A percentile compares a stretch with the other conserved stretches of the same genome.
These are phyloP conservation scores for Melospiza melodia DNA, from an alignment of 2,113 vertebrate genomes.

Conservation along the genomic window DNA sequence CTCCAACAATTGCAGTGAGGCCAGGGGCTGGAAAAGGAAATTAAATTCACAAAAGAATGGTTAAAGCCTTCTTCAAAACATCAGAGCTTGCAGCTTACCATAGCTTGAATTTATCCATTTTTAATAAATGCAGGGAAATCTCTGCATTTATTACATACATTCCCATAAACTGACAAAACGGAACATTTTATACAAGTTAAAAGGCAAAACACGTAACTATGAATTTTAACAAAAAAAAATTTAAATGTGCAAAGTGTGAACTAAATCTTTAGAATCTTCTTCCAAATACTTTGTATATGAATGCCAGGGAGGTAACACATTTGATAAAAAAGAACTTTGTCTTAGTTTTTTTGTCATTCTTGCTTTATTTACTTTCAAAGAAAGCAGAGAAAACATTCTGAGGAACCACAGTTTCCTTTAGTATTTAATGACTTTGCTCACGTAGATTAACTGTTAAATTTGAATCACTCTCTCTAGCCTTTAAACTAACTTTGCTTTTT, in stretches of 20 bases:
- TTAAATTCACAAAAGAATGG: neutral
- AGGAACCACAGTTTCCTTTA: neutral
- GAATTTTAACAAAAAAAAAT: neutral
- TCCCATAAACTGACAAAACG: neutral
- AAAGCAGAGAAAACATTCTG: neutral
- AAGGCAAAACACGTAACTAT: neutral
- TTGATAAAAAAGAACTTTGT: neutral
- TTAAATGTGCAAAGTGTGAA: neutral
- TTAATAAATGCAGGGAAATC: neutral
- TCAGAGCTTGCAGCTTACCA: neutral
- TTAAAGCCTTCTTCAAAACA: neutral
- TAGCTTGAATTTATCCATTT: neutral
- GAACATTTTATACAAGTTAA: neutral
- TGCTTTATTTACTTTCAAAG: neutral
- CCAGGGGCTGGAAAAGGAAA: constrained; percentile 77
- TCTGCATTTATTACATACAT: neutral
- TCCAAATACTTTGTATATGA: neutral
- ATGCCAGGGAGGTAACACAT: neutral
- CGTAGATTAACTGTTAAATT: neutral
- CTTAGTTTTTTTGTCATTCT: neutral
- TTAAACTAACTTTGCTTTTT: neutral
- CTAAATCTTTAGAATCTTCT: neutral
- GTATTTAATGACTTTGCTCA: neutral
- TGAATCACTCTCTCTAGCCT: neutral
- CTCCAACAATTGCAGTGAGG: constrained; percentile 81